These are phyloP conservation scores for Neoniphon sammara DNA, from an alignment of 2,797 vertebrate genomes.

Conservation along the genomic window DNA sequence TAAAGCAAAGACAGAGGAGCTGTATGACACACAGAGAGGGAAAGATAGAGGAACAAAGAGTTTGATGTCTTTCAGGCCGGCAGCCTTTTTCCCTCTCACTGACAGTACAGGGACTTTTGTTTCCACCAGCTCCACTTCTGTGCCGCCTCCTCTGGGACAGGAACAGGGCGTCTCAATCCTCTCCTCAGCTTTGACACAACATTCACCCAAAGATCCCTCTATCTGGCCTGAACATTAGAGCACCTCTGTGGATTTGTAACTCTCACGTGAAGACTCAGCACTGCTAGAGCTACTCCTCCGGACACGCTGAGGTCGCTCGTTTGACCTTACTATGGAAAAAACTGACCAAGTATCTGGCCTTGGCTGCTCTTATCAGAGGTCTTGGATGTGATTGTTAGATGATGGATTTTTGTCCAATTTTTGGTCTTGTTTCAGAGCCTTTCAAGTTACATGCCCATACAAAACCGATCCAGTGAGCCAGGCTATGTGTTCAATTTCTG, in stretches of 20 bases:
- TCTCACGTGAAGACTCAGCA: conserved; percentile 12
- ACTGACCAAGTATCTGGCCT: background rate
- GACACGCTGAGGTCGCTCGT: background rate
- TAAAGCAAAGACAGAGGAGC: conserved; percentile 5
- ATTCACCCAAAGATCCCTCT: conserved; percentile 8
- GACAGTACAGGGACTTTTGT: conserved; percentile 23
- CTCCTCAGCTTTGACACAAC: conserved; percentile 14
- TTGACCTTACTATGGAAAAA: conserved; percentile 14
- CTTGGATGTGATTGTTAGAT: background rate
- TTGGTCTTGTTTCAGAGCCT: too few species aligned
- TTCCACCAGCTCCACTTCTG: conserved; percentile 7
- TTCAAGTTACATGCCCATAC: too few species aligned
- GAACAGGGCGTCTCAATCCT: conserved; percentile 30
- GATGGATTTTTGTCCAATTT: background rate
- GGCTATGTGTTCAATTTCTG: background rate
- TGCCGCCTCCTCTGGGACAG: conserved; percentile 14
- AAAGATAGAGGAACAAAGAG: background rate
- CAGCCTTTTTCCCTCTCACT: conserved; percentile 26
- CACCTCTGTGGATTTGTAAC: background rate
- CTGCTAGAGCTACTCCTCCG: background rate
- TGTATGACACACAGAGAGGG: background rate
- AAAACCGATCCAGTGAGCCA: background rate
- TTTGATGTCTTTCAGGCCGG: conserved; percentile 34
- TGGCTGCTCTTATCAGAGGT: background rate
- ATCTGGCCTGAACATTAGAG: background rate